phyloP scores from a whole-genome alignment of 2,113 vertebrate species.

The Thryonomys swinderianus region DNA sequence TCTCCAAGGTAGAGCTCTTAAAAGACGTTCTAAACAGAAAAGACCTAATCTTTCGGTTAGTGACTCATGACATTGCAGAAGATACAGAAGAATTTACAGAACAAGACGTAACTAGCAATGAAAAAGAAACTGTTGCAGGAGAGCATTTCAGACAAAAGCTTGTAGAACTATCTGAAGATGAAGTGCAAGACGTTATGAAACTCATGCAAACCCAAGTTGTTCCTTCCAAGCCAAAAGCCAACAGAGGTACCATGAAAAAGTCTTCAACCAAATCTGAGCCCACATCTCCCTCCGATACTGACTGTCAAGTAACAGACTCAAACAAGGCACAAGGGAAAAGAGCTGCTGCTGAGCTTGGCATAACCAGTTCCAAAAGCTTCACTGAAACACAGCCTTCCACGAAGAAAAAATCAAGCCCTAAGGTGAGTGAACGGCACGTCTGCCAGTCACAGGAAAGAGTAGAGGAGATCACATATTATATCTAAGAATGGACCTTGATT shows the following conservation, averaged over 20 bases:
- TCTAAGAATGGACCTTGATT: neutral
- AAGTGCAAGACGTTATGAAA: neutral
- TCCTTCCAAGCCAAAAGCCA: conserved; percentile 15
- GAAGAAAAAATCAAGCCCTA: neutral
- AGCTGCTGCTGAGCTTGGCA: neutral
- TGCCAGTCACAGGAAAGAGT: neutral
- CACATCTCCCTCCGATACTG: neutral
- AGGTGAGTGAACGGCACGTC: conserved; percentile 59
- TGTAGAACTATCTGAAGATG: neutral
- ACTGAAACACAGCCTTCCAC: neutral
- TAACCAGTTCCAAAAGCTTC: neutral
- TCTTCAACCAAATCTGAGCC: conserved; percentile 61
- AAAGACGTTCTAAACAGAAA: conserved; percentile 79
- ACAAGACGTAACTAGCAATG: neutral
- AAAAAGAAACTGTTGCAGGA: conserved; percentile 66
- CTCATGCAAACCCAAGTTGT: neutral
- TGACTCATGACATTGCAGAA: conserved; percentile 78
- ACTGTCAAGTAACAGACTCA: neutral
- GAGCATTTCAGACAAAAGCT: conserved; percentile 27
- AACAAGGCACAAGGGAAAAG: neutral
- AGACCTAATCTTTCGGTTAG: conserved; percentile 79
- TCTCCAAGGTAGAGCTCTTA: conserved; percentile 81
- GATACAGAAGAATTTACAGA: neutral
- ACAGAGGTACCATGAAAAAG: conserved; percentile 54
- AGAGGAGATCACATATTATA: neutral